Percentiles rank a stretch among this genome's conserved stretches.
These are phyloP conservation scores for Abrostola triplasia DNA, from an alignment of 2,888 invertebrate genomes.

Conservation along the genomic window DNA sequence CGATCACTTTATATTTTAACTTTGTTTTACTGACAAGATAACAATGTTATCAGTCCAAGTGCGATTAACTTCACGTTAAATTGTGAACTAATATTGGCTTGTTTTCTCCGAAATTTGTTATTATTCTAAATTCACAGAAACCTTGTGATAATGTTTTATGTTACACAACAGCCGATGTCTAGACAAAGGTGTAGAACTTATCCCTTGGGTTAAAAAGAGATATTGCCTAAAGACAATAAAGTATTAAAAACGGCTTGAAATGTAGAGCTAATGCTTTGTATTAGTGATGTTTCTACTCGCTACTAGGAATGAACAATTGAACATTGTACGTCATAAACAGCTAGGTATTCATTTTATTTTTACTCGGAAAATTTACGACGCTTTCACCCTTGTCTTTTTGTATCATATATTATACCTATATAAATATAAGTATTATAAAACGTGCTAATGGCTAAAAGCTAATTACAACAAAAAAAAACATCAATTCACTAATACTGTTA, in stretches of 20 bases:
- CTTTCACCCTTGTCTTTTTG: no score
- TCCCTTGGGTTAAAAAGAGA: neutral
- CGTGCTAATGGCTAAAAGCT: no score
- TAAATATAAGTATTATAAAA: no score
- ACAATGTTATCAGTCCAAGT: conserved; percentile 48
- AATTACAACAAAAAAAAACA: no score
- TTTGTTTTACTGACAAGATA: conserved; percentile 48
- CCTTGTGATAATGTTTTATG: neutral
- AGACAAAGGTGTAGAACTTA: neutral
- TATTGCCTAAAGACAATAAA: neutral
- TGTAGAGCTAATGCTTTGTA: no score
- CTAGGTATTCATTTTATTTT: no score
- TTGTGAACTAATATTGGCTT: conserved; percentile 48
- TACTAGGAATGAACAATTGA: no score
- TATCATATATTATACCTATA: no score
- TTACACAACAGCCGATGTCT: neutral
- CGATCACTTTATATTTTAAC: conserved; percentile 18
- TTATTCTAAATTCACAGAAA: conserved; percentile 31
- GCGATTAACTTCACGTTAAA: conserved; percentile 35
- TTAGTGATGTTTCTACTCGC: no score
- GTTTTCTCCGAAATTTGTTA: conserved; percentile 40
- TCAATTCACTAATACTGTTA: no score
- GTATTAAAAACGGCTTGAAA: neutral
- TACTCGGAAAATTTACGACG: no score
- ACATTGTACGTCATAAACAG: no score